phyloP scores from a whole-genome alignment of 2,113 vertebrate genomes.

The Narcine bancroftii region DNA sequence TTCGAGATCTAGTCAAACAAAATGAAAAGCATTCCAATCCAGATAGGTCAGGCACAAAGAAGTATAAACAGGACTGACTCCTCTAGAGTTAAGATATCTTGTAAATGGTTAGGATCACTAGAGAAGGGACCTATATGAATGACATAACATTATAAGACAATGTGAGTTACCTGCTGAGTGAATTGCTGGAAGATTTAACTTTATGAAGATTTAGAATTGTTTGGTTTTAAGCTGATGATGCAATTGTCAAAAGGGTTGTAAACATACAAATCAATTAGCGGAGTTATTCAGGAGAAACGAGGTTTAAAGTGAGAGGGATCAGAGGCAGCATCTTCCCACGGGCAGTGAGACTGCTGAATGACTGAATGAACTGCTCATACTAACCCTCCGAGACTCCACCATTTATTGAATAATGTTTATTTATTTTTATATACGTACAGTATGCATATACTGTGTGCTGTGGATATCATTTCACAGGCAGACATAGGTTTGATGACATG shows the following conservation, averaged over 20 bases:
- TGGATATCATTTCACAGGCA: too few relatives aligned
- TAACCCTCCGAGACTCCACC: too few relatives aligned
- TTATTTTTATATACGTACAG: too few relatives aligned
- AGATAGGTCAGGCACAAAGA: background rate
- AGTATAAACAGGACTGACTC: background rate
- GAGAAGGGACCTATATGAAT: background rate
- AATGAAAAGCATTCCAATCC: background rate
- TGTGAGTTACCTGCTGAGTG: background rate
- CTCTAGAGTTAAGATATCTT: background rate
- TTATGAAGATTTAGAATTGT: too few relatives aligned
- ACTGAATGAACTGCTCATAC: too few relatives aligned
- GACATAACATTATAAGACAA: background rate
- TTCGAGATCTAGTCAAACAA: background rate
- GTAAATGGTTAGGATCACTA: background rate
- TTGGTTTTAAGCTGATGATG: background rate
- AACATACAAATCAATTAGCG: background rate
- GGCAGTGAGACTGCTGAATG: too few relatives aligned
- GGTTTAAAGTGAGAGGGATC: too few relatives aligned
- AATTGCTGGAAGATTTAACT: background rate
- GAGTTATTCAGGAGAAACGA: too few relatives aligned
- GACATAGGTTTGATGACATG: too few relatives aligned
- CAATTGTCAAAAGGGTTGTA: background rate
- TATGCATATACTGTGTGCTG: too few relatives aligned
- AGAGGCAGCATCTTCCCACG: too few relatives aligned
- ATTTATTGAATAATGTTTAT: too few relatives aligned